phyloP scores from a whole-genome alignment of 2,888 invertebrate species.

The Bembecia ichneumoniformis region DNA sequence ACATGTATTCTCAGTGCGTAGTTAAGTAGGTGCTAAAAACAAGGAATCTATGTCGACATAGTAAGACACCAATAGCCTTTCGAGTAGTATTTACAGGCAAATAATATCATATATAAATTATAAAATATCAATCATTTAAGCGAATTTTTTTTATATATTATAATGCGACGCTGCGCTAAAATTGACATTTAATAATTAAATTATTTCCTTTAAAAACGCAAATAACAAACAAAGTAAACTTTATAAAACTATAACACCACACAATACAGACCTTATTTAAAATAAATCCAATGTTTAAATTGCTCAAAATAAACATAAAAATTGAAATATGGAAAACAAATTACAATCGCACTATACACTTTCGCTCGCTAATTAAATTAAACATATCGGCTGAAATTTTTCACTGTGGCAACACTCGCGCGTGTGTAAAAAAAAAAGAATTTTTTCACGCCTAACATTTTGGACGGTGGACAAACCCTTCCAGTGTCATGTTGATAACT shows the following conservation, averaged over 20 bases:
- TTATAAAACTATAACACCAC: too few species aligned
- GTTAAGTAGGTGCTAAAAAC: too few species aligned
- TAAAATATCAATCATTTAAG: too few species aligned
- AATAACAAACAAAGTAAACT: too few species aligned
- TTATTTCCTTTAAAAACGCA: slow-evolving; percentile 5
- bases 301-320: slow-evolving; percentile 16
- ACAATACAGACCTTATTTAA: slow-evolving; percentile 28
- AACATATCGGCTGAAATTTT: slow-evolving; percentile 34
- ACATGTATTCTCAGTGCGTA: too few species aligned
- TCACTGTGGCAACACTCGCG: slow-evolving; percentile 47
- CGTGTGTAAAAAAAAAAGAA: slow-evolving; percentile 16
- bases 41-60: too few species aligned
- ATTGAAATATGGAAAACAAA: slow-evolving; percentile 42
- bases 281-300: slow-evolving; percentile 24
- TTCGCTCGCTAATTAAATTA: slow-evolving; percentile 61
- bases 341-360: slow-evolving; percentile 48
- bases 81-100: too few species aligned
- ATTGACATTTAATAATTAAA: slow-evolving; percentile 13
- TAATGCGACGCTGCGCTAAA: background rate
- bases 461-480: slow-evolving; percentile 42
- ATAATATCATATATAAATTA: too few species aligned
- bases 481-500: slow-evolving; percentile 53
- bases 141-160: background rate
- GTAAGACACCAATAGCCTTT: too few species aligned
- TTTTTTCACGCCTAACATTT: slow-evolving; percentile 14